Conservation (phyloP, 1,140 invertebrate species). For the Drosophila kanapiae region DNA sequence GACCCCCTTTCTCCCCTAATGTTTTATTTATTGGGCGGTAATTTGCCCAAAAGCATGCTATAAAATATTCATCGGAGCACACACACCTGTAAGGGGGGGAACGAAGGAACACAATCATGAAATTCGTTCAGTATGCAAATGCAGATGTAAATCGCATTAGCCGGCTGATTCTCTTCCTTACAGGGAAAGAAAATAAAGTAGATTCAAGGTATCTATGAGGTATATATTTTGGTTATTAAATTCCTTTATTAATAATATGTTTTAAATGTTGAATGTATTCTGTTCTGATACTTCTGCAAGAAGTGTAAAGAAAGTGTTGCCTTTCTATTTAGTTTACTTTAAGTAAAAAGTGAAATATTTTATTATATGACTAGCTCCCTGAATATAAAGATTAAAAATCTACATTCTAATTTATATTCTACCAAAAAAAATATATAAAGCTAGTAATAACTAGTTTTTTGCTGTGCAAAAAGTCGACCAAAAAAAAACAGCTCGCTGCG, state of each 20-base stretch:
- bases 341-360: no score
- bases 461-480: not conserved
- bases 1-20: conserved; percentile 7
- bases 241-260: not conserved
- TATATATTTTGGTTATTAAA: not conserved
- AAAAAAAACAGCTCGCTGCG: conserved; percentile 15
- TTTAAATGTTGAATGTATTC: no score
- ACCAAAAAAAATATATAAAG: not conserved
- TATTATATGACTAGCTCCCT: no score
- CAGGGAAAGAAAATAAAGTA: not conserved
- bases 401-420: no score
- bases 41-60: conserved; percentile 76
- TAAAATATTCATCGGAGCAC: conserved; percentile 69
- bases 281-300: no score
- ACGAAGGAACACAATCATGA: conserved; percentile 16
- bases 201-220: not conserved
- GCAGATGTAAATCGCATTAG: conserved; percentile 47
- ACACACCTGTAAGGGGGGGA: not conserved
- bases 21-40: conserved; percentile 70
- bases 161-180: conserved; percentile 8
- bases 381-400: not conserved
- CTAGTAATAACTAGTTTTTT: not conserved
- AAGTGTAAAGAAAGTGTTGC: no score
- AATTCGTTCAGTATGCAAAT: conserved; percentile 54
- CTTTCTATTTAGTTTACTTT: no score